phyloP scores from a whole-genome alignment of 2,113 vertebrate species.

The Sceloporus undulatus region DNA sequence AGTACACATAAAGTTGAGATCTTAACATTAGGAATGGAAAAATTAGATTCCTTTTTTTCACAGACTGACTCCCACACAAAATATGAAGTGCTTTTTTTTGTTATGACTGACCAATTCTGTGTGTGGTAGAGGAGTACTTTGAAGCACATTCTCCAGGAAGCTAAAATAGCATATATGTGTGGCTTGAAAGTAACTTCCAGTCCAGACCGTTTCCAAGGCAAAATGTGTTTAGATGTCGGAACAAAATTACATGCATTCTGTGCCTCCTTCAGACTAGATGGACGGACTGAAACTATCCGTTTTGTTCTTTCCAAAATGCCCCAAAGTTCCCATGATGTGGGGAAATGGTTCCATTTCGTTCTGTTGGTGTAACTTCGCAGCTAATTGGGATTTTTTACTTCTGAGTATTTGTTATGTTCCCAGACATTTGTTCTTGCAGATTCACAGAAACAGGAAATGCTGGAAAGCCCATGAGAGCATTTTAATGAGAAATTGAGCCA shows the following conservation, averaged over 20 bases:
- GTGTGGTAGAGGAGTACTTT: not conserved
- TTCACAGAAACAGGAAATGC: constrained; percentile 36
- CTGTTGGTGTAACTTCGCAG: not conserved
- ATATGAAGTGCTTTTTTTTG: not conserved
- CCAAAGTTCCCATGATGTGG: not conserved
- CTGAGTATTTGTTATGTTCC: constrained; percentile 17
- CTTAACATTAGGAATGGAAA: not conserved
- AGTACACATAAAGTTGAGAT: not conserved
- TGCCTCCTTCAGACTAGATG: not conserved
- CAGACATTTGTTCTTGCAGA: not conserved
- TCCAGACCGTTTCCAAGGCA: not conserved
- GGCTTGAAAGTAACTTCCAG: not conserved
- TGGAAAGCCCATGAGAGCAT: not conserved
- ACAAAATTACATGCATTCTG: not conserved
- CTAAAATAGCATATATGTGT: not conserved
- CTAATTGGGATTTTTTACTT: not conserved
- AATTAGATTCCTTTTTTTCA: not conserved
- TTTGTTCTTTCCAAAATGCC: too few species aligned
- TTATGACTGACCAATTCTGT: too few species aligned
- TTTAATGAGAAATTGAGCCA: not conserved
- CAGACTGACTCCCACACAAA: too few species aligned
- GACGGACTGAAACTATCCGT: not conserved
- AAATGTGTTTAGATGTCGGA: not conserved
- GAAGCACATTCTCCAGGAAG: not conserved
- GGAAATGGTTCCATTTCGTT: not conserved